Percentiles rank a stretch among this genome's conserved stretches.
Conservation (phyloP, 2,113 vertebrate species). For the Loxodonta africana region DNA sequence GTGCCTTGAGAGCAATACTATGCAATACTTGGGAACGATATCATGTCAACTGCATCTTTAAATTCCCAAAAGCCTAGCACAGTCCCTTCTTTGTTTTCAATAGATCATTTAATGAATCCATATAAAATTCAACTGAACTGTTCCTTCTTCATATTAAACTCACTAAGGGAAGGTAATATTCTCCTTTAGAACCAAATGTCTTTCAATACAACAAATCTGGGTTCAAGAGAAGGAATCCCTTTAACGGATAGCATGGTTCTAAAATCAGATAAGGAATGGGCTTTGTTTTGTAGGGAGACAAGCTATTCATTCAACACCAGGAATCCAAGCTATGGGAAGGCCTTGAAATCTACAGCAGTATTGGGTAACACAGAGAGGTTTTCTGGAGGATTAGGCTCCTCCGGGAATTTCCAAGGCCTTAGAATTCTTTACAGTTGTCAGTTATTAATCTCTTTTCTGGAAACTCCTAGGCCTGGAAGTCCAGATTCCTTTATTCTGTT, state of each 20-base stretch:
- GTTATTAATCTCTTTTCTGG: background rate
- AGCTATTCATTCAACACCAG: background rate
- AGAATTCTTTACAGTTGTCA: background rate
- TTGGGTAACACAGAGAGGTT: background rate
- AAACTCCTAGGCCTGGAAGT: background rate
- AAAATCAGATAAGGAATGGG: slow-evolving; percentile 1
- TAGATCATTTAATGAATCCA: background rate
- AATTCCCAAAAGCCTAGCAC: background rate
- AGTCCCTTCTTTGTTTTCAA: background rate
- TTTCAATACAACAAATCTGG: background rate
- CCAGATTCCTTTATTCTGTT: background rate
- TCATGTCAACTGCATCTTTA: background rate
- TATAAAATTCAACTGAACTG: background rate
- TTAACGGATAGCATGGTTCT: background rate
- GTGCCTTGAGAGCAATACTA: background rate
- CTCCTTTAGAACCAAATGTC: background rate
- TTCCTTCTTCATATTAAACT: slow-evolving; percentile 41
- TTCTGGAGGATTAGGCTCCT: background rate
- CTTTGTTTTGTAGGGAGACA: background rate
- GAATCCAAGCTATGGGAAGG: background rate
- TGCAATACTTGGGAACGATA: background rate
- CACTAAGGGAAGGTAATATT: background rate
- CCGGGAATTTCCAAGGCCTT: background rate
- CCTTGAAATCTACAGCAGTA: background rate
- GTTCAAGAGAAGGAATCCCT: background rate